Percentiles rank a stretch among this genome's conserved stretches.
phyloP scores from a whole-genome alignment of 2,113 vertebrate species.

The Oplegnathus fasciatus region DNA sequence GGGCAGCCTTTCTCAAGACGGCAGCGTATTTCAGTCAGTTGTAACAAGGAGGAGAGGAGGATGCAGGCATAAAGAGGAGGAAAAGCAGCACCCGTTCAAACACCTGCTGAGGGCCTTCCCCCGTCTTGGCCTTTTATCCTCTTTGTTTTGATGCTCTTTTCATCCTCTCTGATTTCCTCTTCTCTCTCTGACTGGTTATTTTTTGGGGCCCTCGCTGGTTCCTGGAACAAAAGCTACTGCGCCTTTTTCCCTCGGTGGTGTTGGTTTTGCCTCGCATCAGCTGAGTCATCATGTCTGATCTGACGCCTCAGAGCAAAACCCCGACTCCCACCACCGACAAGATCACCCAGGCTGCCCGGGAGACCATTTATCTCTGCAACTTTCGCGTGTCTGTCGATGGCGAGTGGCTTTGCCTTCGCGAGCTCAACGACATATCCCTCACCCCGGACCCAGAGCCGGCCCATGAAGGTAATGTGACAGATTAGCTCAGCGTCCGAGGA shows the following conservation, averaged over 20 bases:
- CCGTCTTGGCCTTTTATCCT: conserved; percentile 47
- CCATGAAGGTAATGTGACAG: conserved; percentile 92
- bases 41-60: conserved; percentile 65
- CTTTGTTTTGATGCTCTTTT: conserved; percentile 58
- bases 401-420: conserved; percentile 98
- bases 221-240: conserved; percentile 63
- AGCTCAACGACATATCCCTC: conserved; percentile 99
- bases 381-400: conserved; percentile 99
- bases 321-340: conserved; percentile 99
- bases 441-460: conserved; percentile 98
- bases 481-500: conserved; percentile 22
- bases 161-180: conserved; percentile 28
- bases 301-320: conserved; percentile 97
- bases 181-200: conserved; percentile 10
- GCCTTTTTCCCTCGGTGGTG: conserved; percentile 59
- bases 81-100: conserved; percentile 62
- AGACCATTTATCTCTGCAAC: conserved; percentile 99
- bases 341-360: conserved; percentile 99
- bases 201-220: conserved; percentile 45
- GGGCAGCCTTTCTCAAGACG: conserved; percentile 62
- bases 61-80: conserved; percentile 71
- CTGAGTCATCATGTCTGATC: conserved; percentile 99
- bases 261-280: conserved; percentile 86
- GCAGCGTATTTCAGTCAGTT: conserved; percentile 62
- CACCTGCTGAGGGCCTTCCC: conserved; percentile 68